These are phyloP conservation scores for Achlya flavicornis DNA, from an alignment of 2,888 invertebrate genomes.

Conservation along the genomic window DNA sequence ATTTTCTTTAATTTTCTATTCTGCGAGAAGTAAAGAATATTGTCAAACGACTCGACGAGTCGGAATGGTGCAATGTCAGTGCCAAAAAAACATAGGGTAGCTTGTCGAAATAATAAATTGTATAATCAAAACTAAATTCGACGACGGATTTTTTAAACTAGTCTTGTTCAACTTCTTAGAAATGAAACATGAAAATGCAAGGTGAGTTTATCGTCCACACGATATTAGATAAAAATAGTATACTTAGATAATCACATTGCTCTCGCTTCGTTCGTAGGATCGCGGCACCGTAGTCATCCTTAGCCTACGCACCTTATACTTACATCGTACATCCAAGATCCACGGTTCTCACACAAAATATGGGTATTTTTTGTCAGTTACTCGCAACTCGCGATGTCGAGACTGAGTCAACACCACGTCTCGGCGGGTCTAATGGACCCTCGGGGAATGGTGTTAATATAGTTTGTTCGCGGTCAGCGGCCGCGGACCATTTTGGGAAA, in stretches of 20 bases:
- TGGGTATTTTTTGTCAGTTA: slow-evolving; percentile 21
- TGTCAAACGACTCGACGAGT: too few relatives aligned
- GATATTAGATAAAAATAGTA: too few relatives aligned
- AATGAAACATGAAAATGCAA: too few relatives aligned
- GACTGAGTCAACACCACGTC: slow-evolving; percentile 16
- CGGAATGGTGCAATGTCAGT: too few relatives aligned
- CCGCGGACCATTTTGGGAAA: slow-evolving; percentile 31
- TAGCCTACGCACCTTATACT: not conserved
- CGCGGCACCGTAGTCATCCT: not conserved
- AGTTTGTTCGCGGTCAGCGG: slow-evolving; percentile 21
- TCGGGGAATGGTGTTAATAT: slow-evolving; percentile 27
- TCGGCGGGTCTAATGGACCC: slow-evolving; percentile 18
- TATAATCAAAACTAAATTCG: too few relatives aligned
- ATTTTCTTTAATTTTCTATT: too few relatives aligned
- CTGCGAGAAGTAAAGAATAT: too few relatives aligned
- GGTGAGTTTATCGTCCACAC: not conserved
- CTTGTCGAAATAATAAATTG: too few relatives aligned
- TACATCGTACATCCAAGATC: slow-evolving; percentile 17
- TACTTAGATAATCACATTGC: too few relatives aligned
- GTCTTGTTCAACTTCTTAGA: too few relatives aligned
- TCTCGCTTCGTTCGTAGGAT: not conserved
- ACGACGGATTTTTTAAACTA: too few relatives aligned
- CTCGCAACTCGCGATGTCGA: slow-evolving; percentile 13
- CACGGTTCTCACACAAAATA: slow-evolving; percentile 11
- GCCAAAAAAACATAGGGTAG: too few relatives aligned